Evolutionary conservation across 2,888 invertebrate genomes (phyloP).

Genomic region (Conistra vaccinii): DNA sequence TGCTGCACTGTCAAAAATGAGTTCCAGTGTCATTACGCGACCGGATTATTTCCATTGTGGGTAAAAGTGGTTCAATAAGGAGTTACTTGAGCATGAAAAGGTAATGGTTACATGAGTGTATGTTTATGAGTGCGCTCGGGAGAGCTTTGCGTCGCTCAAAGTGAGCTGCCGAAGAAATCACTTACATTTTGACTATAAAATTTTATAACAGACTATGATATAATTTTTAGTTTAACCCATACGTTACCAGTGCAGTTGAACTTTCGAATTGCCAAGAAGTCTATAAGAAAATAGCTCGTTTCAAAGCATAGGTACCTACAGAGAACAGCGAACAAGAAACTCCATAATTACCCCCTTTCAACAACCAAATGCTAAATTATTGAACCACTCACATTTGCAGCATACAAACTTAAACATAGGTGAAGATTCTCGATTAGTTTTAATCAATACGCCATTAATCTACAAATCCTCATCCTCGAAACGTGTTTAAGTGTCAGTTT

Average conservation of each 20-base stretch:
- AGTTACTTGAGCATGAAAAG: not conserved
- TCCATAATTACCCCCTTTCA: not conserved
- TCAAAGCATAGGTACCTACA: too few relatives aligned
- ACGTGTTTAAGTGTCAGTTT: slow-evolving; percentile 4
- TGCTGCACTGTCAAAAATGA: not conserved
- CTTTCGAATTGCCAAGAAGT: too few relatives aligned
- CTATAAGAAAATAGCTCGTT: too few relatives aligned
- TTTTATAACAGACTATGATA: too few relatives aligned
- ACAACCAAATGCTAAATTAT: not conserved
- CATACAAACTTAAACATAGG: not conserved
- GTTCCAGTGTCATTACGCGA: not conserved
- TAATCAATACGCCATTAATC: slow-evolving; percentile 10
- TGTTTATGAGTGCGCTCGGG: not conserved
- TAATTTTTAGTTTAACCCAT: too few relatives aligned
- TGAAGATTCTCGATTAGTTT: slow-evolving; percentile 12
- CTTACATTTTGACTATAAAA: too few relatives aligned
- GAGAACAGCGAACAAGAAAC: too few relatives aligned
- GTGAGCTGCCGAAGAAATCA: not conserved
- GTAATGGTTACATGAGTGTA: not conserved
- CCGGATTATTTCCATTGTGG: too few relatives aligned
- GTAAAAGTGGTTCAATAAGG: too few relatives aligned
- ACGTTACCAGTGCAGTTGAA: too few relatives aligned
- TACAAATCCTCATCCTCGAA: not conserved
- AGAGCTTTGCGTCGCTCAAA: not conserved
- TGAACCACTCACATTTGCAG: not conserved